phyloP scores from a whole-genome alignment of 2,888 invertebrate species.

The Diaphora mendica region DNA sequence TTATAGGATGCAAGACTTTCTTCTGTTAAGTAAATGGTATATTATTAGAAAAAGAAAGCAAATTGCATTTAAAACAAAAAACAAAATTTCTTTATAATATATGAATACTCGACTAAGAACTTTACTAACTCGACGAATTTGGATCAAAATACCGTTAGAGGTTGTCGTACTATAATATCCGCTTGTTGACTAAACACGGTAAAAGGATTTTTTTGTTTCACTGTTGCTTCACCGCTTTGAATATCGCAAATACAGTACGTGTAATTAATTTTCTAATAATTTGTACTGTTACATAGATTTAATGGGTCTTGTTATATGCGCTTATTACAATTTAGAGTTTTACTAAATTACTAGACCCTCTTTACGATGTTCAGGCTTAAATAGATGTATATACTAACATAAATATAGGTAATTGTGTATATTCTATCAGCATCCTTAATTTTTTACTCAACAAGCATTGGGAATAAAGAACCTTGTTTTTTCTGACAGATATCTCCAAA shows the following conservation, averaged over 20 bases:
- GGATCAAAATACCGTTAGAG: conserved; percentile 79
- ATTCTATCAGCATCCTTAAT: not conserved
- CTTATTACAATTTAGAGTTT: not conserved
- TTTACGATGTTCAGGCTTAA: not conserved
- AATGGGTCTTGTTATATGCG: not conserved
- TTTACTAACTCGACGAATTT: conserved; percentile 60
- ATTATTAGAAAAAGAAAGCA: not conserved
- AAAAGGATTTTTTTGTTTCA: conserved; percentile 18
- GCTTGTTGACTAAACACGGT: conserved; percentile 58
- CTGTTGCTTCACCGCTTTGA: conserved; percentile 3
- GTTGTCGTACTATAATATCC: conserved; percentile 64
- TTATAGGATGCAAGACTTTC: not conserved
- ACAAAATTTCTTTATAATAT: not conserved
- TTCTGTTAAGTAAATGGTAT: not conserved
- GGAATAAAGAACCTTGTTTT: not conserved
- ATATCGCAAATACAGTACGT: not conserved
- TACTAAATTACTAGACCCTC: not conserved
- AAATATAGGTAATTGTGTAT: not conserved
- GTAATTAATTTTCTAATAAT: not conserved
- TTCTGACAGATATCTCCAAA: not conserved
- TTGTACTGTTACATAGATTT: not conserved
- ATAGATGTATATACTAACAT: not conserved
- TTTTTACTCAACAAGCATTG: not conserved
- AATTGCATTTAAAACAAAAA: conserved; percentile 1
- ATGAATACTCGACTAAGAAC: not conserved